phyloP scores from a whole-genome alignment of 2,797 vertebrate species.

The Rhynchonycteris naso region DNA sequence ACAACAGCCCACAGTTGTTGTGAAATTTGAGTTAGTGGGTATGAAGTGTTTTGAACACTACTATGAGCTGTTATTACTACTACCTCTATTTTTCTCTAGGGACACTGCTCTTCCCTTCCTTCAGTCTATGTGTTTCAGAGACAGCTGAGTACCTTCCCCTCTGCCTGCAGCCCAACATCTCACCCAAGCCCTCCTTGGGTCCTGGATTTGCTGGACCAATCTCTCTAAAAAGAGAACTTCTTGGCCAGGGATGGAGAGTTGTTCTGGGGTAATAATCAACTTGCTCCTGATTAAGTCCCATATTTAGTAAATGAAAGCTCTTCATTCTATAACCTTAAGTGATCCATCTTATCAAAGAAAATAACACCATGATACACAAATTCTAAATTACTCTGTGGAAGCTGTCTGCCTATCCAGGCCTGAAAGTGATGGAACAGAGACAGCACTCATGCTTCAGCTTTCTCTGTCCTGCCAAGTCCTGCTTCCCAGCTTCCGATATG shows the following conservation, averaged over 20 bases:
- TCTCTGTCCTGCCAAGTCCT: background rate
- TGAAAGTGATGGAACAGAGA: background rate
- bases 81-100: background rate
- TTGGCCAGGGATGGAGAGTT: background rate
- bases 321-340: background rate
- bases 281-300: background rate
- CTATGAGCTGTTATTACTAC: background rate
- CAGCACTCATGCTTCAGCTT: background rate
- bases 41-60: background rate
- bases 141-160: background rate
- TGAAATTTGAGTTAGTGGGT: background rate
- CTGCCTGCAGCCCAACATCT: background rate
- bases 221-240: background rate
- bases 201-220: background rate
- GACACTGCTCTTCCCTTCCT: background rate
- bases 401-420: background rate
- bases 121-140: background rate
- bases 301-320: background rate
- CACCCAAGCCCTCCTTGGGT: background rate
- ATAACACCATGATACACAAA: background rate
- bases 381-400: background rate
- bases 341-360: constrained; percentile 26
- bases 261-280: background rate
- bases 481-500: background rate
- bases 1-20: background rate